Percentiles rank a stretch among this genome's conserved stretches.
Evolutionary conservation across 2,888 invertebrate species (phyloP).

Genomic region (Protonemura montana): DNA sequence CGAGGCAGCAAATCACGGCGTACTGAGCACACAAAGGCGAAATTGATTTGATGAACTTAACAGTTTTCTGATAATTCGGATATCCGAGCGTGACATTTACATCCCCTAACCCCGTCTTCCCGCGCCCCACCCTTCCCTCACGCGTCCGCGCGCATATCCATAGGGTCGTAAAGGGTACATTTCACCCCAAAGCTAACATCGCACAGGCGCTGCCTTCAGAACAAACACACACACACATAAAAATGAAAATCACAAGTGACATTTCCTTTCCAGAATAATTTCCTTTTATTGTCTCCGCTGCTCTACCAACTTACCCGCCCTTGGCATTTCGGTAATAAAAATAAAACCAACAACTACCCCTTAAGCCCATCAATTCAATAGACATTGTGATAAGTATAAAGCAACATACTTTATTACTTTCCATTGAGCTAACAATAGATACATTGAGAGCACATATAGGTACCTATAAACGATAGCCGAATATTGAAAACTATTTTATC

Average conservation of each 20-base stretch:
- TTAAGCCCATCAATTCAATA: constrained; percentile 12
- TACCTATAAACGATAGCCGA: not conserved
- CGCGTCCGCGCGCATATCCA: not conserved
- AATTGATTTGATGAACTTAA: not conserved
- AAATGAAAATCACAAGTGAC: constrained; percentile 20
- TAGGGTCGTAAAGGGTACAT: not conserved
- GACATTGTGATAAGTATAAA: constrained; percentile 2
- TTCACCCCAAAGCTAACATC: not conserved
- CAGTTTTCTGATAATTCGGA: not conserved
- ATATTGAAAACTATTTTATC: constrained; percentile 7
- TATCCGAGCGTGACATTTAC: not conserved
- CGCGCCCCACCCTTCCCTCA: not conserved
- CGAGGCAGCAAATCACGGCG: no score
- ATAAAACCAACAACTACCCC: constrained; percentile 12
- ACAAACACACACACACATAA: not conserved
- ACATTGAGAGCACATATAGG: not conserved
- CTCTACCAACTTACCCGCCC: not conserved
- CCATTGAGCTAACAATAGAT: not conserved
- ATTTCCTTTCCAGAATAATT: constrained; percentile 21
- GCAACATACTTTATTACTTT: not conserved
- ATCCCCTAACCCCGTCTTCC: not conserved
- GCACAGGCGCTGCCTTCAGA: not conserved
- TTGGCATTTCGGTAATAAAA: constrained; percentile 2
- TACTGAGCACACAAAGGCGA: not conserved
- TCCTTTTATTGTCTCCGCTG: not conserved